Percentiles rank a stretch among this genome's conserved stretches.
Evolutionary conservation across 1,140 invertebrate genomes (phyloP).

Genomic region (Lucilia sericata): DNA sequence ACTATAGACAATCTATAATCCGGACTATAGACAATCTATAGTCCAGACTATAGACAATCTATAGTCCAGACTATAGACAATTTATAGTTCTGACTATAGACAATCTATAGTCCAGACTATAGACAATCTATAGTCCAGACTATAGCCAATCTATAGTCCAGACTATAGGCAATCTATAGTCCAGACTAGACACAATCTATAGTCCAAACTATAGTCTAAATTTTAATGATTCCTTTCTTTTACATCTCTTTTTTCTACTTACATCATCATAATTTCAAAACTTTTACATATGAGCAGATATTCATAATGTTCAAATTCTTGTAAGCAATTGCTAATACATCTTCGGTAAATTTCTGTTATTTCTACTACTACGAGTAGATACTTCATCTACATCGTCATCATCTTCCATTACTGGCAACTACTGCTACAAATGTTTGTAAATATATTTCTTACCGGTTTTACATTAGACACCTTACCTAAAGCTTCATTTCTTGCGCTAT

Average conservation of each 20-base stretch:
- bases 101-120: too few species aligned
- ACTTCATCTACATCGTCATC: not conserved
- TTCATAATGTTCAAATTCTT: not conserved
- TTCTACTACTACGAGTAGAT: not conserved
- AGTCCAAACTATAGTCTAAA: not conserved
- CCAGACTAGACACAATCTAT: too few species aligned
- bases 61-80: too few species aligned
- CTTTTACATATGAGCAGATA: not conserved
- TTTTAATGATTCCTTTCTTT: not conserved
- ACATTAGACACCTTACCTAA: not conserved
- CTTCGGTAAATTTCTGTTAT: not conserved
- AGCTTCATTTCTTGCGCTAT: not conserved
- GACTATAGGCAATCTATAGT: too few species aligned
- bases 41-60: too few species aligned
- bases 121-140: too few species aligned
- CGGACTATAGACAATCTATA: too few species aligned
- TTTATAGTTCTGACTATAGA: too few species aligned
- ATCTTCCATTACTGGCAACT: too few species aligned
- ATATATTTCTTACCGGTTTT: not conserved
- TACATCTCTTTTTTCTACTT: not conserved
- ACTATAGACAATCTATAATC: too few species aligned
- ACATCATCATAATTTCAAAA: not conserved
- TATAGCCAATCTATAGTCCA: too few species aligned
- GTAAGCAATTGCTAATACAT: not conserved
- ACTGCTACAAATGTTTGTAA: too few species aligned